Percentiles rank a stretch among this genome's conserved stretches.
Conservation (phyloP, 2,888 invertebrate species). For the Prosopocoilus inquinatus region DNA sequence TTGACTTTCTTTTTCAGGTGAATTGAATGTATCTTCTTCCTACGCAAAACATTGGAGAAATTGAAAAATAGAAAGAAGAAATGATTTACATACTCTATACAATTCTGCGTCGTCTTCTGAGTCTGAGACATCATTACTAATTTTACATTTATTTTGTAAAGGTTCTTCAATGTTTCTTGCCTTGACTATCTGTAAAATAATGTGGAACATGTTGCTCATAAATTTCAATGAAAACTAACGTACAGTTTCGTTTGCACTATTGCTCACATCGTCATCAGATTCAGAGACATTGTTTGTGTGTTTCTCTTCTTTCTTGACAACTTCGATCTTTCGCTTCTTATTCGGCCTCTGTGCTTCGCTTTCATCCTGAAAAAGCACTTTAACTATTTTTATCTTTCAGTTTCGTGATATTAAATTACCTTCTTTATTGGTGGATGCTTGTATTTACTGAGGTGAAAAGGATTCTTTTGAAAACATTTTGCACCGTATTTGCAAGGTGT, state of each 20-base stretch:
- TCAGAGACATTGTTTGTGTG: conserved; percentile 29
- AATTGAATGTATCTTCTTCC: too few relatives aligned
- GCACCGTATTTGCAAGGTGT: conserved; percentile 72
- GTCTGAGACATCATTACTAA: conserved; percentile 12
- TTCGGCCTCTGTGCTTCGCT: background rate
- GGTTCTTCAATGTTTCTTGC: background rate
- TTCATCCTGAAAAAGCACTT: conserved; percentile 10
- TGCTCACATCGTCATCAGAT: conserved; percentile 21
- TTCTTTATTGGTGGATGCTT: conserved; percentile 66
- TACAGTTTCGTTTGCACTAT: too few relatives aligned
- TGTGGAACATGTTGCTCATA: too few relatives aligned
- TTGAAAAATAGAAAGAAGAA: too few relatives aligned
- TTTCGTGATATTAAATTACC: background rate
- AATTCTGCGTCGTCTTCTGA: conserved; percentile 1
- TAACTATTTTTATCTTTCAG: conserved; percentile 8
- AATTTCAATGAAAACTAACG: too few relatives aligned
- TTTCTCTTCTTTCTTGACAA: conserved; percentile 2
- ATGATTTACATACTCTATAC: background rate
- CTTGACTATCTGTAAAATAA: background rate
- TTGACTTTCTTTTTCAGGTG: too few relatives aligned
- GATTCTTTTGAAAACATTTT: conserved; percentile 81
- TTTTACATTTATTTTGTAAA: background rate
- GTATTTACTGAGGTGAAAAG: conserved; percentile 68
- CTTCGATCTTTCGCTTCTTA: conserved; percentile 6
- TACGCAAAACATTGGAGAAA: too few relatives aligned